Base-by-base conservation (phyloP, 2,888 invertebrate genomes). In the Frankliniella fusca region DNA sequence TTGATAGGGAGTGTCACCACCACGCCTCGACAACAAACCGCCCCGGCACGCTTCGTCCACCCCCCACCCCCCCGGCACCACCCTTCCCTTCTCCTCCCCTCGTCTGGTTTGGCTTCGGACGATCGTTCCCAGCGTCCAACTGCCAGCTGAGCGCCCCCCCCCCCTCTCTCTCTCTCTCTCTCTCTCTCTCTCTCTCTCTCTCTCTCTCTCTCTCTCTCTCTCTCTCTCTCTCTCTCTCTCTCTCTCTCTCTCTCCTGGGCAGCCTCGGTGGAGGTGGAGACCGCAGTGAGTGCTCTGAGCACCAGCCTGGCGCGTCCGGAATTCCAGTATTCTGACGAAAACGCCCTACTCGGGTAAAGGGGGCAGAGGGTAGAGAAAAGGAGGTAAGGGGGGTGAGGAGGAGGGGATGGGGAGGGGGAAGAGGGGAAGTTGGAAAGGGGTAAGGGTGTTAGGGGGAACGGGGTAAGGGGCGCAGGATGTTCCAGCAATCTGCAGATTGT, bases 1-100 rank as follows among this genome's bases (percentile, higher is more conserved):
- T 27, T 76, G 70, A 76, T 76, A 27, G 70, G 70, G 70, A 76
- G 70, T 76, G 70, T 76, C 70, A 76, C 70, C 70, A 27, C 70
- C 70, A 76, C 70, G 70, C 70, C 70, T 27, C 61, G 61, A 27
- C 70, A 76, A 76, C 70, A 76, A 27, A 76, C 70, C 70, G 70
- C 70, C 70, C 27, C 9, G 9, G 23, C 65, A 11, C 18, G 20
- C 27, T 27, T 11, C 70, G 23, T 2, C 70, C 70, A 9, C 8
- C 10, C 23, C 70, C 70, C 5, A 27, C 70, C 0, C 1, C 23
- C 70, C 70, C 70, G 7, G 3, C 54, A 2, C 70, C 23, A 23
- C 70, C 70, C 70, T 1, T 8, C 20, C 15, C 20, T 15, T 18
- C 15, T 54, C 54, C 54, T 15, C 18, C 38, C 38, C 38, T 38